These are phyloP conservation scores for Galeopterus variegatus DNA, from an alignment of 2,113 vertebrate genomes.

Conservation along the genomic window DNA sequence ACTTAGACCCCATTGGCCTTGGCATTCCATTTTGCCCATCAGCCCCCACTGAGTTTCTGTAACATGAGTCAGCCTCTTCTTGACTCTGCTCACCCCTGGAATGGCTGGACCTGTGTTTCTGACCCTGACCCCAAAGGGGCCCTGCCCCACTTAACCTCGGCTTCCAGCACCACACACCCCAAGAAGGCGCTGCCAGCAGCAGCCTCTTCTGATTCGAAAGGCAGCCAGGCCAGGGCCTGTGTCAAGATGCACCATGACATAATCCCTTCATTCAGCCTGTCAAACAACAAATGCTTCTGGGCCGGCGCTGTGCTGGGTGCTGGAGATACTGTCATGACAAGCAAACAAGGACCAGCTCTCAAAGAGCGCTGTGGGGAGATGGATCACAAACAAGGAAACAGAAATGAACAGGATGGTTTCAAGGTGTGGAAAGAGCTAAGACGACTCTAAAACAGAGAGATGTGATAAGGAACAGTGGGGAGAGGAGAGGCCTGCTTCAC, in stretches of 20 bases:
- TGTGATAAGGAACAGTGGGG: neutral
- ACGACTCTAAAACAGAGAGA: neutral
- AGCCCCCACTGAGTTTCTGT: neutral
- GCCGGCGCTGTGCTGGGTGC: neutral
- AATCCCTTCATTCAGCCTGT: slow-evolving; percentile 18
- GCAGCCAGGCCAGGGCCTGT: neutral
- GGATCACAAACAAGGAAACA: neutral
- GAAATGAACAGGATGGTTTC: neutral
- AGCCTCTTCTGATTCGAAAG: neutral
- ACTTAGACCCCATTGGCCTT: neutral
- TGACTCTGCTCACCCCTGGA: neutral
- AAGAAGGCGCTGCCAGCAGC: neutral
- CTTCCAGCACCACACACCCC: neutral
- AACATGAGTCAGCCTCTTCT: neutral
- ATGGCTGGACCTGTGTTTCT: neutral
- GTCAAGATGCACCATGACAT: neutral
- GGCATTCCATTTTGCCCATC: neutral
- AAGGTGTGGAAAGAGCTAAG: neutral
- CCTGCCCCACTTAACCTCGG: neutral
- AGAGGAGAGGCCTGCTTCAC: neutral
- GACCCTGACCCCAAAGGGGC: neutral
- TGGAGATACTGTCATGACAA: neutral
- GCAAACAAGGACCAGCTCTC: neutral
- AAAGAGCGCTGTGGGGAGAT: neutral
- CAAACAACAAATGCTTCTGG: neutral